Evolutionary conservation across 2,888 invertebrate genomes (phyloP), one percentile per base, ranked within the genome.

Genomic region (Cerastis leucographa): DNA sequence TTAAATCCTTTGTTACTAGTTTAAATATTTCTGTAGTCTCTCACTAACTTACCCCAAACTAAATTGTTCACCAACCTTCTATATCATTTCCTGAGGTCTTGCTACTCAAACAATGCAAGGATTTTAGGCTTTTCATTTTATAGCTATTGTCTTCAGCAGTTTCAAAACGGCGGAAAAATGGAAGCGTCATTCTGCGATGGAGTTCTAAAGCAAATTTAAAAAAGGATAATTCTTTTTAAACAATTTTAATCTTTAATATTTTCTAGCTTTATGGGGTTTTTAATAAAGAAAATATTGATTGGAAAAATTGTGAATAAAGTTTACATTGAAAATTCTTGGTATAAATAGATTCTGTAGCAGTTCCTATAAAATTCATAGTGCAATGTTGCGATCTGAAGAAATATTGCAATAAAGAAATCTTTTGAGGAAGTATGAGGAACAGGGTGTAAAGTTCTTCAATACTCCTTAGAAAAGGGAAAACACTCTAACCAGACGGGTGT

Each of bases 101-200:
- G 74, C 70, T 67, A 76, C 70, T 80, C 69, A 84, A 81, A 89
- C 85, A 90, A 88, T 88, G 84, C 81, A 78, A 80, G 84, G 83
- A 83, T 83, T 89, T 87, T 82, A 81, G 80, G 72, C 79, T 66
- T 85, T 83, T 79, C 76, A 42, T 74, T 81, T 79, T 74, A 35
- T 4, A n/a, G 14, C 84, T 80, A 85, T 89, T 87, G 85, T 88
- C 87, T 89, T 78, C 67, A 51, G 51, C 68, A 80, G 80, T 78
- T 64, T 82, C 67, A 73, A 89, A 85, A 88, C 71, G 78, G 78
- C 65, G 74, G 67, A 81, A 78, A 80, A 76, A 82, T 74, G 72
- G 54, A 67, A 70, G 66, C 25, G 12, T 67, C 67, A 70, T 80
- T 88, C 65, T 86, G 74, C 71, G 62, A 71, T 81, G 71, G 61